Conservation (phyloP, 2,888 invertebrate genomes). For the Leptogaster cylindrica region DNA sequence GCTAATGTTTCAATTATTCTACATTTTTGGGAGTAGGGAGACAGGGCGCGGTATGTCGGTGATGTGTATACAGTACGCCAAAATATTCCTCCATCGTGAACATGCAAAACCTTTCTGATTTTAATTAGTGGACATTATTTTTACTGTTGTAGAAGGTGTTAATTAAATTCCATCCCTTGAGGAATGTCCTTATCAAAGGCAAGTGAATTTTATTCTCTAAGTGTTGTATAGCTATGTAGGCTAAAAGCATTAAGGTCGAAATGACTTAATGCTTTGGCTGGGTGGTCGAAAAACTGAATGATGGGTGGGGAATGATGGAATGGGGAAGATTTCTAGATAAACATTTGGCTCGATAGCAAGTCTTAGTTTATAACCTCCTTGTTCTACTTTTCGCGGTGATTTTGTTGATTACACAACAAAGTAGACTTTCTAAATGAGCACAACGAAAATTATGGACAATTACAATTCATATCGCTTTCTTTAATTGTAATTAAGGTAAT, state of each 20-base stretch:
- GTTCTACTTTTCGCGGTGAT: too few species aligned
- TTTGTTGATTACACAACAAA: too few species aligned
- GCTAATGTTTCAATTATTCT: conserved; percentile 22
- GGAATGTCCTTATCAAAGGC: conserved; percentile 27
- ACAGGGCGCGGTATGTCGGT: background rate
- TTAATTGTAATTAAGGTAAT: too few species aligned
- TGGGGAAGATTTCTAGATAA: too few species aligned
- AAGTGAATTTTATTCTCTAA: conserved; percentile 30
- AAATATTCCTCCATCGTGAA: conserved; percentile 27
- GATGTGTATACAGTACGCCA: conserved; percentile 7
- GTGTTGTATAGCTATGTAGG: background rate
- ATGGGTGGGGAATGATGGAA: too few species aligned
- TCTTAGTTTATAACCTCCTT: too few species aligned
- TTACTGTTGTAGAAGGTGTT: conserved; percentile 41
- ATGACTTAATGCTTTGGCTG: conserved; percentile 14
- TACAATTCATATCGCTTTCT: too few species aligned
- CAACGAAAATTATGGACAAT: too few species aligned
- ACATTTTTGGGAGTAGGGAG: background rate
- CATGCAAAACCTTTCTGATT: conserved; percentile 45
- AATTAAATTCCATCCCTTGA: conserved; percentile 44
- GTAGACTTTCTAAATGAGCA: too few species aligned
- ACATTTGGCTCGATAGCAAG: too few species aligned
- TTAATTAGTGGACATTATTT: conserved; percentile 44
- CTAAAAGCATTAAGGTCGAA: background rate
- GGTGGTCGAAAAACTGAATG: conserved; percentile 1